Base-by-base conservation (phyloP, 2,113 vertebrate genomes). In the Lycaon pictus region DNA sequence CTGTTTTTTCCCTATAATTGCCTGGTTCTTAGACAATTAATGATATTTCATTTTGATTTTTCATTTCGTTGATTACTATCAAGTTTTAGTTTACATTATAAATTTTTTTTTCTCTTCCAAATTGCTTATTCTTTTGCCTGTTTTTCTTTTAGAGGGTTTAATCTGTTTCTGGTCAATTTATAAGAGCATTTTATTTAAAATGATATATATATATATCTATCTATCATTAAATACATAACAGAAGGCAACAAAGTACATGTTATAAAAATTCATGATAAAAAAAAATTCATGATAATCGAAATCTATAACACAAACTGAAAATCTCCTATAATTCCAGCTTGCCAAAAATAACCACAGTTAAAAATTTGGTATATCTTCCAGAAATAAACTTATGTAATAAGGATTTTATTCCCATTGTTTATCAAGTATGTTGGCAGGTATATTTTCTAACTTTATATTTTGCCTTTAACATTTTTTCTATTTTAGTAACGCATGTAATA, bases 41-140 rank as follows among this genome's bases (percentile, higher is more conserved):
- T 90, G 35, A 88, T 69, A 12, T 7, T 35, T 58, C 43, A 23
- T 82, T 90, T 81, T 62, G 55, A 19, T 53, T 90, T 85, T 95
- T 43, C 63, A 82, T 92, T 83, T 92, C 90, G 82, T 93, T 82
- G 27, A 48, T 77, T 90, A 65, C 53, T 93, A 93, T 62, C 77
- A 81, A 65, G n/a, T 96, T 93, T 93, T 25, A 82, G 95, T 58
- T 92, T 60, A 53, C 22, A 43, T 58, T 43, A 62, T 79, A 48
- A 91, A 92, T 74, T 91, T 76, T 25, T 80, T 11, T 92, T 55
- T 55, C 43, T 43, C 7, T 43, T 43, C 43, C 93, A 29, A 74
- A 86, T 67, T 53, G 37, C 65, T 56, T 80, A 62, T 85, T 83
- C 22, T 65, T 37, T 95, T 95, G 74, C 37, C 17, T 86, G 1